phyloP scores from a whole-genome alignment of 2,797 vertebrate species.

The Gallirallus australis region DNA sequence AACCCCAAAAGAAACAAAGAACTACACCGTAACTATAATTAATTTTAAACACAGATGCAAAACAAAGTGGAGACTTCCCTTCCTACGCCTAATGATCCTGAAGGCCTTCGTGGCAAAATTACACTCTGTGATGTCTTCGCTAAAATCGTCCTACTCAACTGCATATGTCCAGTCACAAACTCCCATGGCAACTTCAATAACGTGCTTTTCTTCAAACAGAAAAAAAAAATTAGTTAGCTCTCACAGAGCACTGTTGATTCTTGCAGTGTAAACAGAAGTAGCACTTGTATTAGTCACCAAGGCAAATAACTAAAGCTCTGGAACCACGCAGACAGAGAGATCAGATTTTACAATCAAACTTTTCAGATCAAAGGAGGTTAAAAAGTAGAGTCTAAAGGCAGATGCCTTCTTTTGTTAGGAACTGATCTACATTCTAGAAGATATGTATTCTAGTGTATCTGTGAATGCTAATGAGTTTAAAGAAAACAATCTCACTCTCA shows the following conservation, averaged over 20 bases:
- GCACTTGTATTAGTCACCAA: not conserved
- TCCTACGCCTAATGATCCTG: not conserved
- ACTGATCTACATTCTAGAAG: not conserved
- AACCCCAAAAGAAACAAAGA: not conserved
- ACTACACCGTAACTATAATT: not conserved
- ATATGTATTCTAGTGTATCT: fast-evolving
- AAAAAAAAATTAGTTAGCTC: not conserved
- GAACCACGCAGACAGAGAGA: not conserved
- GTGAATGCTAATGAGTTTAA: not conserved
- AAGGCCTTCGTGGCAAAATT: not conserved
- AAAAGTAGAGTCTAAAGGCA: not conserved
- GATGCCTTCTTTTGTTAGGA: not conserved
- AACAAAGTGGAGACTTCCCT: not conserved
- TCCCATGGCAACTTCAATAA: not conserved
- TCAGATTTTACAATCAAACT: not conserved
- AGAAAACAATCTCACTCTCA: not conserved
- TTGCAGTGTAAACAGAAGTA: not conserved
- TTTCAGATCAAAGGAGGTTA: not conserved
- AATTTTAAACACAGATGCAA: not conserved
- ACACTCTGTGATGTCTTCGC: fast-evolving
- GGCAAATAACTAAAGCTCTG: not conserved
- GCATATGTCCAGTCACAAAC: not conserved
- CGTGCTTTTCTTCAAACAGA: not conserved
- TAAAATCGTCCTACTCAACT: not conserved
- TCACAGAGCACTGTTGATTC: not conserved